Evolutionary conservation across 1,140 invertebrate species (phyloP).

Genomic region (Drosophila nasuta): DNA sequence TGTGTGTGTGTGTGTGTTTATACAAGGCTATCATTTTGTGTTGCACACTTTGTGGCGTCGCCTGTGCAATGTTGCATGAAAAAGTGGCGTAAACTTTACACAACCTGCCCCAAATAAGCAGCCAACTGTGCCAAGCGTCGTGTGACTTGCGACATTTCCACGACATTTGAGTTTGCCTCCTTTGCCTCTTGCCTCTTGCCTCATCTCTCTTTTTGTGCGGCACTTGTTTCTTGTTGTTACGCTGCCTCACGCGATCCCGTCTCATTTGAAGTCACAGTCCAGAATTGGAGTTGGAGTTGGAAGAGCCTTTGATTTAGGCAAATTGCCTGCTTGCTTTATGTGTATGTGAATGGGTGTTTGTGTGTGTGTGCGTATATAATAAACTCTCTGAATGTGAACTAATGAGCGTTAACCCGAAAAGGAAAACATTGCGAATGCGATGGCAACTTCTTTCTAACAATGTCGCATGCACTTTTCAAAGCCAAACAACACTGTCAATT

Average conservation of each 20-base stretch:
- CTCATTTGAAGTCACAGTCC: slow-evolving; percentile 30
- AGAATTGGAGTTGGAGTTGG: slow-evolving; percentile 13
- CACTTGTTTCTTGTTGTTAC: slow-evolving; percentile 65
- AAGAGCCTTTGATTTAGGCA: slow-evolving; percentile 65
- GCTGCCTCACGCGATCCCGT: slow-evolving; percentile 70
- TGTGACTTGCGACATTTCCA: slow-evolving; percentile 76
- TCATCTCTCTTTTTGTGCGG: slow-evolving; percentile 42
- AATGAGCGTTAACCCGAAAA: slow-evolving; percentile 77
- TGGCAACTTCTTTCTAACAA: slow-evolving; percentile 71
- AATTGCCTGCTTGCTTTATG: slow-evolving; percentile 75
- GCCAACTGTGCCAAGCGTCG: slow-evolving; percentile 53
- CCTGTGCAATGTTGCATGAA: slow-evolving; percentile 81
- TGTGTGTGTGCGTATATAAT: background rate
- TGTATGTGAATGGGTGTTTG: slow-evolving; percentile 41
- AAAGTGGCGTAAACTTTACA: slow-evolving; percentile 75
- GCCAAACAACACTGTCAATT: slow-evolving; percentile 54
- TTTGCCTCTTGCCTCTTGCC: slow-evolving; percentile 30
- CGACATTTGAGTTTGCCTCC: slow-evolving; percentile 68
- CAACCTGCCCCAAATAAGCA: slow-evolving; percentile 71
- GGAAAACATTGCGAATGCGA: slow-evolving; percentile 44
- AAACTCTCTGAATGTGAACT: slow-evolving; percentile 64
- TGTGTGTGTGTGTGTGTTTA: slow-evolving; percentile 12
- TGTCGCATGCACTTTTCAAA: slow-evolving; percentile 49
- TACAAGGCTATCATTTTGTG: slow-evolving; percentile 73
- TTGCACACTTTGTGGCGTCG: slow-evolving; percentile 73